Evolutionary conservation across 2,888 invertebrate species (phyloP), one percentile per base, ranked within the genome.

Genomic region (Stenchaetothrips biformis): DNA sequence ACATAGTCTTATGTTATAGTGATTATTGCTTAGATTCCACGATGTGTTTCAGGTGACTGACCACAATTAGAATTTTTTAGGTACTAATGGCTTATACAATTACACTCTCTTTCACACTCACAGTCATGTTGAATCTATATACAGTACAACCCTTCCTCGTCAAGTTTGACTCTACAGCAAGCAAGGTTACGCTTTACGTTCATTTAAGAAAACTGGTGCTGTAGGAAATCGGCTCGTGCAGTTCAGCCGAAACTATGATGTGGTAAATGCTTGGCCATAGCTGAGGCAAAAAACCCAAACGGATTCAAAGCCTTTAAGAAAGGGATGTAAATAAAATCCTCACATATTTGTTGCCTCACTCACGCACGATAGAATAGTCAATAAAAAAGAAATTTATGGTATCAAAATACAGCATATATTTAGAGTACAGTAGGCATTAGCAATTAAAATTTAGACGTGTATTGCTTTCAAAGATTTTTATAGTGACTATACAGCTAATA

Each of bases 381-480:
- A 74, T 74, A 74, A 74, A 74, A 74, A 74, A 74, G 67, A 74
- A 74, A 74, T 74, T 74, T 74, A 74, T 74, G 67, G 67, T 74
- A 74, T 74, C 67, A 74, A 74, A 74, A 74, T 74, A 74, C 67
- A 74, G 67, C 67, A 74, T 74, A 74, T 74, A 74, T 74, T 74
- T 74, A 74, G 67, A 74, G 67, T 74, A 74, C 67, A 74, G 67
- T 74, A 74, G 67, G 67, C 67, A 74, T 74, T 74, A 74, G 67
- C 67, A 74, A 74, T 74, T 74, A 25, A 74, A 74, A 74, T 74
- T 74, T 74, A 74, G 67, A 74, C 25, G 67, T 74, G 67, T 74
- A 74, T 74, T 74, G 67, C 67, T 74, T 74, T 74, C 67, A 74
- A 74, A 74, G 67, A 25, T 74, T 74, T 25, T 59, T 74, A 25